Conservation (phyloP, 2,113 vertebrate species). For the Potamarius usumacintae region DNA sequence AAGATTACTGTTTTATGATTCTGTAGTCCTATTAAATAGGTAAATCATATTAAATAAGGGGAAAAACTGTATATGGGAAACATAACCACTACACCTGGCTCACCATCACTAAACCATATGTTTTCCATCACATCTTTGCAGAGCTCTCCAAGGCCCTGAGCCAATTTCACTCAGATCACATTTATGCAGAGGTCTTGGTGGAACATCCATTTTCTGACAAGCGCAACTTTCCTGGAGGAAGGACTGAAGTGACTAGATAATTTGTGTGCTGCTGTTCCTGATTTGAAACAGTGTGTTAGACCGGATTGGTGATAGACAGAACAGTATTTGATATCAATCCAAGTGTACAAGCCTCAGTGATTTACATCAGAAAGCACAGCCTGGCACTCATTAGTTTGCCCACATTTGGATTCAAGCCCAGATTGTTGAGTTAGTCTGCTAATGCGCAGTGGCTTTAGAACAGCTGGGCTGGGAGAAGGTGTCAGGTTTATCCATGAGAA, state of each 20-base stretch:
- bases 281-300: conserved; percentile 31
- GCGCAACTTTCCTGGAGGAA: conserved; percentile 17
- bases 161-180: conserved; percentile 14
- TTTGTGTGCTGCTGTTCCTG: conserved; percentile 17
- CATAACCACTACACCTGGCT: conserved; percentile 50
- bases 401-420: conserved; percentile 37
- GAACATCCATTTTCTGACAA: conserved; percentile 31
- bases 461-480: conserved; percentile 56
- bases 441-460: conserved; percentile 43
- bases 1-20: neutral
- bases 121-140: conserved; percentile 60
- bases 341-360: conserved; percentile 2
- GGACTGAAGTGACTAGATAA: conserved; percentile 22
- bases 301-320: conserved; percentile 12
- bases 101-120: conserved; percentile 58
- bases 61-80: conserved; percentile 40
- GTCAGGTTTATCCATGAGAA: conserved; percentile 56
- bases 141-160: neutral
- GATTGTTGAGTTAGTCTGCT: conserved; percentile 40
- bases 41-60: conserved; percentile 13
- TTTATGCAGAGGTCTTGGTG: conserved; percentile 6
- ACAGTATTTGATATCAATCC: conserved; percentile 3
- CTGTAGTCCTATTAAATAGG: conserved; percentile 7
- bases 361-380: conserved; percentile 11
- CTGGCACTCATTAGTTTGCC: conserved; percentile 23